A percentile compares a stretch with the other conserved stretches of the same genome.
Evolutionary conservation across 1,140 invertebrate genomes (phyloP).

Genomic region (Akabosia matsudoensis): DNA sequence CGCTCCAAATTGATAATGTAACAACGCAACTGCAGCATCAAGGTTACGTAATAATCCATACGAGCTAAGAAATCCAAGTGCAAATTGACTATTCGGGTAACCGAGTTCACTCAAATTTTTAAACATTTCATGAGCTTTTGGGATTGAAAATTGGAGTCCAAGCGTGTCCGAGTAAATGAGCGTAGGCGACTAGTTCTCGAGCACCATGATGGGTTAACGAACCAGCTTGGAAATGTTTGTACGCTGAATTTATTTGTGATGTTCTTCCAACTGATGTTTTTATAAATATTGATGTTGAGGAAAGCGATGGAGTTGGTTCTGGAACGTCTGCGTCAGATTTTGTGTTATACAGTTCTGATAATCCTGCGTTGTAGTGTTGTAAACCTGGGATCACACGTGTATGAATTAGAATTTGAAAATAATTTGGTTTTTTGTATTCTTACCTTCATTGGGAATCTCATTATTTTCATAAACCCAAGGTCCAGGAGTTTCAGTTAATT

Average conservation of each 20-base stretch:
- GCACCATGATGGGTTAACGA: not conserved
- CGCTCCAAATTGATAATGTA: slow-evolving; percentile 88
- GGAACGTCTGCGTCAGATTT: no score
- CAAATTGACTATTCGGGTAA: slow-evolving; percentile 73
- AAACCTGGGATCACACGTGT: not conserved
- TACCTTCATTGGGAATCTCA: not conserved
- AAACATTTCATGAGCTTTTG: slow-evolving; percentile 72
- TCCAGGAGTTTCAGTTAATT: not conserved
- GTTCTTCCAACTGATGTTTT: not conserved
- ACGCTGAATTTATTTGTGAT: not conserved
- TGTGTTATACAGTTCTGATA: not conserved
- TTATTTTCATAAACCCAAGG: not conserved
- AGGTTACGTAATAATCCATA: not conserved
- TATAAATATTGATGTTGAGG: not conserved
- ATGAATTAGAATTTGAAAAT: not conserved
- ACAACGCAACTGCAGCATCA: slow-evolving; percentile 53
- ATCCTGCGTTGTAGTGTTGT: not conserved
- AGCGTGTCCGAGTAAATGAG: slow-evolving; percentile 69
- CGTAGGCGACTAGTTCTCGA: slow-evolving; percentile 76
- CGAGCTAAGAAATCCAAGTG: not conserved
- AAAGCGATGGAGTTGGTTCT: not conserved
- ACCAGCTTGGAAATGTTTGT: not conserved
- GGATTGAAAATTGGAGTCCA: slow-evolving; percentile 66
- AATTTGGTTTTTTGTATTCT: no score
- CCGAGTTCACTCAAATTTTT: slow-evolving; percentile 71